Evolutionary conservation across 2,797 vertebrate species (phyloP).

Genomic region (Danio tinwini): DNA sequence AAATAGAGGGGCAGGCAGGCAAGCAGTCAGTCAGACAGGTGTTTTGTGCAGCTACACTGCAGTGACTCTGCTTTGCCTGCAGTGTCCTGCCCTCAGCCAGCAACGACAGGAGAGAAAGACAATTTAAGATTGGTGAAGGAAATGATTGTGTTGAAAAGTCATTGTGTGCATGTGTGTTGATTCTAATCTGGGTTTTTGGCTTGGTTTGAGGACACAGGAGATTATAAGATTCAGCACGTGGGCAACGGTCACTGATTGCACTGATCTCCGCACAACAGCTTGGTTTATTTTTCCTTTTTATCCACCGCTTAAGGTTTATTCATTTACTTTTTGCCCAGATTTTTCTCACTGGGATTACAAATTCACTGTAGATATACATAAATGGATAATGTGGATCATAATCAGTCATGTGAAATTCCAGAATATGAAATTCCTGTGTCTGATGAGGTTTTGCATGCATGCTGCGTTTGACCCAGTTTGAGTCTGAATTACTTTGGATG

Average conservation of each 20-base stretch:
- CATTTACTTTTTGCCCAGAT: slow-evolving; percentile 36
- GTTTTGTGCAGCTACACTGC: slow-evolving; percentile 36
- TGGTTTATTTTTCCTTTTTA: slow-evolving; percentile 60
- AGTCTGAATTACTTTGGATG: background rate
- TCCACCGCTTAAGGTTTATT: slow-evolving; percentile 57
- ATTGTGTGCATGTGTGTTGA: slow-evolving; percentile 15
- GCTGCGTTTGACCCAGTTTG: background rate
- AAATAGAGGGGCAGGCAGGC: slow-evolving; percentile 15
- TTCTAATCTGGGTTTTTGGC: slow-evolving; percentile 32
- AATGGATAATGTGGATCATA: background rate
- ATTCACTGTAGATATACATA: background rate
- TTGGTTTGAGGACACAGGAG: slow-evolving; percentile 27
- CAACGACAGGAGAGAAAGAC: background rate
- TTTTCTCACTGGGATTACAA: slow-evolving; percentile 33
- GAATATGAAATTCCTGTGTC: background rate
- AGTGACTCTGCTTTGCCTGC: slow-evolving; percentile 15
- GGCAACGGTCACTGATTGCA: slow-evolving; percentile 59
- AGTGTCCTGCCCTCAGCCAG: slow-evolving; percentile 20
- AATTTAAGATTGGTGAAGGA: slow-evolving; percentile 4
- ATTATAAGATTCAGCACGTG: slow-evolving; percentile 60
- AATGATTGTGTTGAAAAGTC: background rate
- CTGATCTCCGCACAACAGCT: slow-evolving; percentile 58
- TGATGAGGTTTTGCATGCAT: background rate
- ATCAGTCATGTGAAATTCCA: background rate
- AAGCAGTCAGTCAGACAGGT: slow-evolving; percentile 37